These are phyloP conservation scores for Cyanocitta stelleri DNA, from an alignment of 2,113 vertebrate genomes.

Conservation along the genomic window DNA sequence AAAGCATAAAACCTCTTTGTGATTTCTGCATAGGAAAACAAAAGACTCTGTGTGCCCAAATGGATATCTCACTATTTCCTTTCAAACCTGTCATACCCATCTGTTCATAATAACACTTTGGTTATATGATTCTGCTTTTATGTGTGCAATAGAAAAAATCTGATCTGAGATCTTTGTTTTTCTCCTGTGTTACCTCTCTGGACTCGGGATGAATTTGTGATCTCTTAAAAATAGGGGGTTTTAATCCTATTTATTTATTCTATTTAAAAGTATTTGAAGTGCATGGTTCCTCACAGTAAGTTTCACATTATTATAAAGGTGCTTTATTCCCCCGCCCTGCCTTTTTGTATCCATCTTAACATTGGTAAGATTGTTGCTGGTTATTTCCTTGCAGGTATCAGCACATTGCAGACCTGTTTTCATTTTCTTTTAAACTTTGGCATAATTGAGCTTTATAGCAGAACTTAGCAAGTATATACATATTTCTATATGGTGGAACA, in stretches of 20 bases:
- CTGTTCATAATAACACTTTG: background rate
- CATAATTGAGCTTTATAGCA: background rate
- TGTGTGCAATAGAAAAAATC: background rate
- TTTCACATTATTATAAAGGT: background rate
- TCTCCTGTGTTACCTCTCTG: background rate
- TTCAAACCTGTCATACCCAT: background rate
- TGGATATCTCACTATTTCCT: background rate
- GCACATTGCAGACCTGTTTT: background rate
- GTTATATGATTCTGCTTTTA: background rate
- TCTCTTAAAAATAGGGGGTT: fast-evolving
- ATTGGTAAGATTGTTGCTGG: background rate
- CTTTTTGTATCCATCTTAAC: background rate
- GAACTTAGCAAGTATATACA: background rate
- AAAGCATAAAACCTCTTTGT: background rate
- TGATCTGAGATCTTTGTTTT: background rate
- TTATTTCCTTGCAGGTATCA: background rate
- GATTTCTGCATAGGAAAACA: background rate
- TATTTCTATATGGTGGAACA: background rate
- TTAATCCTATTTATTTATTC: background rate
- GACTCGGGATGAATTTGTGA: background rate
- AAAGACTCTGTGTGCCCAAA: background rate
- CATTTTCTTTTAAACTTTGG: background rate
- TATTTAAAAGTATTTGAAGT: background rate
- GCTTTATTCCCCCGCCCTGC: background rate
- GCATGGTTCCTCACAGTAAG: background rate